phyloP scores from a whole-genome alignment of 2,113 vertebrate genomes.

The Ancistrus triradiatus region DNA sequence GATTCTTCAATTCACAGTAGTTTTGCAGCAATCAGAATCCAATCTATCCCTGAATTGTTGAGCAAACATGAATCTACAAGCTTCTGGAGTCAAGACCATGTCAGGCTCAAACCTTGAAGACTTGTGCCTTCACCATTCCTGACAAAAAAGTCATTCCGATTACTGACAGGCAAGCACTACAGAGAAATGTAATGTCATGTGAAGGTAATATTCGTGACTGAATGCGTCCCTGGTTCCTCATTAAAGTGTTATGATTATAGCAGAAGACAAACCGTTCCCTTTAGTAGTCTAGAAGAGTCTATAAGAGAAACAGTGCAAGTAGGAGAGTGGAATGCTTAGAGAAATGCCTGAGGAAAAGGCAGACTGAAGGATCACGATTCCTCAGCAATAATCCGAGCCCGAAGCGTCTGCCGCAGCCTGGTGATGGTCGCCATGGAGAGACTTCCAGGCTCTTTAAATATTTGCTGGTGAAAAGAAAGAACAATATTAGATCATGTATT shows the following conservation, averaged over 20 bases:
- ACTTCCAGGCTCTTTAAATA: constrained; percentile 86
- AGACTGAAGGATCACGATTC: constrained; percentile 15
- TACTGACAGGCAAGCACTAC: neutral
- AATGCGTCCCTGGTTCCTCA: neutral
- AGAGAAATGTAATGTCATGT: neutral
- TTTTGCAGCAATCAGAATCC: constrained; percentile 15
- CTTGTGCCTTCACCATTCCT: neutral
- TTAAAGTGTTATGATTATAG: too few species aligned
- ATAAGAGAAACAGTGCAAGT: constrained; percentile 49
- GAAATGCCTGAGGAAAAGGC: neutral
- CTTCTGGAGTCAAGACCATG: neutral
- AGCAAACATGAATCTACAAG: constrained; percentile 17
- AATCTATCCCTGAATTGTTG: constrained; percentile 25
- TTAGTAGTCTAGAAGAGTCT: constrained; percentile 1
- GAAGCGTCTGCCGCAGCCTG: constrained; percentile 77
- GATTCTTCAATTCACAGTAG: constrained; percentile 13
- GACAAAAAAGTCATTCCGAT: neutral
- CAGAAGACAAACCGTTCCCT: constrained; percentile 11
- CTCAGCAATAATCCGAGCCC: constrained; percentile 66
- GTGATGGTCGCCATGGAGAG: constrained; percentile 76
- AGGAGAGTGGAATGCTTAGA: constrained; percentile 57
- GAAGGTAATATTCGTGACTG: neutral
- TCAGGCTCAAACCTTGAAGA: neutral
- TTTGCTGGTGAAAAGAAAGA: constrained; percentile 72
- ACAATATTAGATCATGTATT: too few species aligned